Evolutionary conservation across 1,140 invertebrate species (phyloP), one percentile per base, ranked within the genome.

Genomic region (Anagrus nilaparvatae): DNA sequence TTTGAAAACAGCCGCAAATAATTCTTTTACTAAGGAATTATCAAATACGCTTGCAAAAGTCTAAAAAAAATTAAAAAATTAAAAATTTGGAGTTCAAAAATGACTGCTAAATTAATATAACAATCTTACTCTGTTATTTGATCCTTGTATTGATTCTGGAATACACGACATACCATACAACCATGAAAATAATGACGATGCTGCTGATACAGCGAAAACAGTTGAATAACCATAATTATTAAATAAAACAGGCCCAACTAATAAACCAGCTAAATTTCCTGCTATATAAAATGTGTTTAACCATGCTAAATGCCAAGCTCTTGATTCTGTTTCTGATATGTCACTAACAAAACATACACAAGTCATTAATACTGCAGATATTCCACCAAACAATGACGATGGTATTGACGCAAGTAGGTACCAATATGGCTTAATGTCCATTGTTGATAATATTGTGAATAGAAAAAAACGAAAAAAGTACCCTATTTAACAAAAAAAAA

Each of bases 261-360:
- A 47, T 3, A 71, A 70, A 4, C 80, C 80, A 17, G 70, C 49
- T 6, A 81, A 59, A 27, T 73, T 48, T 7, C 78, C 79, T 17
- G 66, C 51, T 19, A 71, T 72, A 13, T 80, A 59, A 0, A 67
- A 53, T 10, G 69, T 69, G 52, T 81, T 74, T 48, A 81, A 58
- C 29, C 74, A 65, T 30, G 76, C 77, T 66, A 83, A 54, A 45
- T 61, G 61, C 55, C 59, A 68, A 10, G 74, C 70, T 54, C 76
- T 61, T 9, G 70, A 69, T 24, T 73, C 61, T 24, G 57, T 62
- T 39, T 67, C 58, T 3, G 75, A 76, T 31, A 79, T 71, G 50
- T 82, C 79, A 38, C 72, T 71, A 24, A 79, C 65, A 43, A 78
- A 81, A 52, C 76, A 78, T 30, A 73, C 71, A 14, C 71, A 65